Base-by-base conservation (phyloP, 2,888 invertebrate genomes). In the Carabus problematicus region DNA sequence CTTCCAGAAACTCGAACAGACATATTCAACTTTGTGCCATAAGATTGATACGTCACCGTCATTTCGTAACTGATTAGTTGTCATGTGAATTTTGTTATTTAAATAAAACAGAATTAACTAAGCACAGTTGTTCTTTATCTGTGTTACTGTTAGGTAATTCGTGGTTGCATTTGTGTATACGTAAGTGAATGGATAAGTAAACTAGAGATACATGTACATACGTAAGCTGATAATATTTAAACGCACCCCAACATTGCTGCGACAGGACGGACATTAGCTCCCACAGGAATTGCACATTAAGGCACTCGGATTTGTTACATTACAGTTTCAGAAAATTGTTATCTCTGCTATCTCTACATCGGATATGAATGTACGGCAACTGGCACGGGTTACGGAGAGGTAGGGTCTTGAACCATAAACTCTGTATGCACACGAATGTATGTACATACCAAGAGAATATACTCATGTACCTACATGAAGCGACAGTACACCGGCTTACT, bases 311-410 rank as follows among this genome's bases (percentile, higher is more conserved):
- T 63, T 63, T 63, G 63, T 54, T 54, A 41, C 63, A 42, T 52
- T 63, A 54, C 52, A 52, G 63, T 63, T 63, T 63, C 63, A 63
- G 63, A 63, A 63, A 63, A 63, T 54, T 63, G 63, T 63, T 63
- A 63, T 63, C 63, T 63, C 52, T 19, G 8, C 49, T 61, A 61
- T 61, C 61, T 61, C 45, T 11, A 42, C 60, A 60, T 60, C 60
- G 45, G 12, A 19, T 59, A 59, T 59, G 59, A 59, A 61, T 45
- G 61, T 45, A 41, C 16, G 41, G 42, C 18, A 42, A 41, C 42
- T 41, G n/a, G 29, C 29, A 29, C 29, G 29, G 29, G 29, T 29
- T 29, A 29, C 29, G 29, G 29, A 29, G 29, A 6, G 2, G 6
- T 2, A 29, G 29, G 29, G 29, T 29, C 29, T 29, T 3, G 29